Evolutionary conservation across 2,113 vertebrate genomes (phyloP).

Genomic region (Muntiacus muntjak): DNA sequence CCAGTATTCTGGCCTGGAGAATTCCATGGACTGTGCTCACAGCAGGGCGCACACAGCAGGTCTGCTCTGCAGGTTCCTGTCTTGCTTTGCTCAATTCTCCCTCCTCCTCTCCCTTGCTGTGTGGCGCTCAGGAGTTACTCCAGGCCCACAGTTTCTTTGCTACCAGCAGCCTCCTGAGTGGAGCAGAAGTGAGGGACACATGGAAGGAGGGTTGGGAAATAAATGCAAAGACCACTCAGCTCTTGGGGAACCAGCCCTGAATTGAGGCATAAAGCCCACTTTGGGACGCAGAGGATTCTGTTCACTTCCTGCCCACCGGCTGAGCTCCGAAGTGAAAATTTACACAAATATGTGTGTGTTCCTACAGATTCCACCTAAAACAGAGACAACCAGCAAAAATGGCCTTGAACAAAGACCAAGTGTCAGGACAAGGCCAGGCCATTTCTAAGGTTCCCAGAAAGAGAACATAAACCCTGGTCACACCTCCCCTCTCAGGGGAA

Average conservation of each 20-base stretch:
- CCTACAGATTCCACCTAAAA: not conserved
- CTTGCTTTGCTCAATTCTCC: not conserved
- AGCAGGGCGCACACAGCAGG: fast-evolving
- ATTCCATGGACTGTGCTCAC: not conserved
- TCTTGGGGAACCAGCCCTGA: not conserved
- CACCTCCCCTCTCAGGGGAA: not conserved
- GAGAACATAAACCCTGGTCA: not conserved
- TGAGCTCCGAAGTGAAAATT: not conserved
- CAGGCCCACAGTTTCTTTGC: fast-evolving
- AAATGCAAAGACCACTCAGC: not conserved
- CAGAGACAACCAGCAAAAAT: not conserved
- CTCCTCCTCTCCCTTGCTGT: not conserved
- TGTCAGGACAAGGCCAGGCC: not conserved
- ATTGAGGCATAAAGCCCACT: not conserved
- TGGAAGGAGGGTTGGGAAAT: not conserved
- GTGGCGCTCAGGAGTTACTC: not conserved
- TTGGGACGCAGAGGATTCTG: not conserved
- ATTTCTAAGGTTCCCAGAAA: not conserved
- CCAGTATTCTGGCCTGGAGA: not conserved
- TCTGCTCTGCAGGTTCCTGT: not conserved
- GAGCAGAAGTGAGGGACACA: not conserved
- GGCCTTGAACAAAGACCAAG: not conserved
- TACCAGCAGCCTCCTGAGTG: too few species aligned
- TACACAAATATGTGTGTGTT: not conserved
- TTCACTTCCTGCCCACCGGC: not conserved